These are phyloP conservation scores for Brachionus manjavacas DNA, from an alignment of 1,140 invertebrate species.

Conservation along the genomic window DNA sequence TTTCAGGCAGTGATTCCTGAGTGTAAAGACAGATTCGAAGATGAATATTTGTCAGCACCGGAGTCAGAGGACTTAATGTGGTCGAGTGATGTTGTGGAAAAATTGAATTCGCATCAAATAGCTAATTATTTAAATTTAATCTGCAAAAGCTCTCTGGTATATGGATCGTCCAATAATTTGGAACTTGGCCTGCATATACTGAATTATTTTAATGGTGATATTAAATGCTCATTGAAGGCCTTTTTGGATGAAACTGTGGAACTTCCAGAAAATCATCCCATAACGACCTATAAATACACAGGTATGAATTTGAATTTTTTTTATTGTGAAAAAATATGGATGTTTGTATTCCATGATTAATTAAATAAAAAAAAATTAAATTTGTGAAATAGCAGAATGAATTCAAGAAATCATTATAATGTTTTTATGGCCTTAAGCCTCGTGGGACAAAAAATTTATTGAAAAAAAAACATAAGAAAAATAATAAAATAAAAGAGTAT, in stretches of 20 bases:
- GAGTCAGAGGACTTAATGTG: slow-evolving; percentile 38
- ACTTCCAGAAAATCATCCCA: slow-evolving; percentile 31
- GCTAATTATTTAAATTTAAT: slow-evolving; percentile 12
- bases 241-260: slow-evolving; percentile 41
- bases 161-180: slow-evolving; percentile 36
- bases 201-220: slow-evolving; percentile 26
- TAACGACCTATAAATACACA: slow-evolving; percentile 43
- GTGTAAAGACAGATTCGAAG: slow-evolving; percentile 43
- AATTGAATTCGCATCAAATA: not conserved
- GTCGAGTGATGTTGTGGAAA: slow-evolving; percentile 4
- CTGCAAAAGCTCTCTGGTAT: slow-evolving; percentile 4
- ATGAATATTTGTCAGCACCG: not conserved
- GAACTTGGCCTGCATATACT: slow-evolving; percentile 32
- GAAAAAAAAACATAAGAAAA: no score
- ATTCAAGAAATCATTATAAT: no score
- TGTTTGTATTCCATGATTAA: not conserved
- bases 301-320: slow-evolving; percentile 8
- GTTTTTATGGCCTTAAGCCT: no score
- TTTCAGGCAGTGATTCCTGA: slow-evolving; percentile 78
- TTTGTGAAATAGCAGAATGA: not conserved
- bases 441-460: no score
- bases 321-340: not conserved
- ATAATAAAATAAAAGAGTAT: no score
- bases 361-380: not conserved
- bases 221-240: slow-evolving; percentile 20